A percentile compares a stretch with the other conserved stretches of the same genome.
Conservation (phyloP, 30 jellyfish, hydroid and myxozoan species). For the Cassiopea xamachana region DNA sequence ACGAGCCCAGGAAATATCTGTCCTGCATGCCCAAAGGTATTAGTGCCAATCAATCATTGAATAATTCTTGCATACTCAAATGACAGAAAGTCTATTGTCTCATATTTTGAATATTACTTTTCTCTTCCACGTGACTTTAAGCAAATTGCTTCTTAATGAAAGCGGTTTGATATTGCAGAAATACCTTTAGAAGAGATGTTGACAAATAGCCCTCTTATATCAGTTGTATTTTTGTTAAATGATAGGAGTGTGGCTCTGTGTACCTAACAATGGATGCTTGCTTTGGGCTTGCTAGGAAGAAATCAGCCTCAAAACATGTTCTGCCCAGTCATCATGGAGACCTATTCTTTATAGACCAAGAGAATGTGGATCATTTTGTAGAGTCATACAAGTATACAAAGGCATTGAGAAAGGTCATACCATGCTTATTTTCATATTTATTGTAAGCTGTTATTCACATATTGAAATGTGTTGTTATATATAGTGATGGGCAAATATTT, state of each 20-base stretch:
- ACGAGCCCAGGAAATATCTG: constrained; percentile 10
- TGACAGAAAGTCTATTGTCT: neutral
- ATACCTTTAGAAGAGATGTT: too few relatives aligned
- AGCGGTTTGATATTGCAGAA: too few relatives aligned
- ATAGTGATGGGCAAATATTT: too few relatives aligned
- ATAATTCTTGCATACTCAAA: neutral
- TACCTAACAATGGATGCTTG: constrained; percentile 30
- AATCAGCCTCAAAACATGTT: neutral
- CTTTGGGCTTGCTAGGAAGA: constrained; percentile 32
- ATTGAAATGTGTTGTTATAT: too few relatives aligned
- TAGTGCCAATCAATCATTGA: neutral
- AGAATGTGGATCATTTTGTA: neutral
- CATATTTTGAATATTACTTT: neutral
- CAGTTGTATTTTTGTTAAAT: neutral
- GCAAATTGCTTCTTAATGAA: too few relatives aligned
- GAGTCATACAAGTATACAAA: neutral
- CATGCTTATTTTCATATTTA: neutral
- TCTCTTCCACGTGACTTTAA: too few relatives aligned
- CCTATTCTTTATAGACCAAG: constrained; percentile 16
- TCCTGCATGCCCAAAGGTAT: constrained; percentile 38
- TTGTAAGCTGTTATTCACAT: neutral
- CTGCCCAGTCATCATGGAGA: constrained; percentile 34
- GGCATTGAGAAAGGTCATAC: neutral
- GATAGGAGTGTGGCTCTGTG: constrained; percentile 24
- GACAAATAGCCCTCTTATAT: neutral